Evolutionary conservation across 2,888 invertebrate species (phyloP).

Genomic region (Rhogogaster chlorosoma): DNA sequence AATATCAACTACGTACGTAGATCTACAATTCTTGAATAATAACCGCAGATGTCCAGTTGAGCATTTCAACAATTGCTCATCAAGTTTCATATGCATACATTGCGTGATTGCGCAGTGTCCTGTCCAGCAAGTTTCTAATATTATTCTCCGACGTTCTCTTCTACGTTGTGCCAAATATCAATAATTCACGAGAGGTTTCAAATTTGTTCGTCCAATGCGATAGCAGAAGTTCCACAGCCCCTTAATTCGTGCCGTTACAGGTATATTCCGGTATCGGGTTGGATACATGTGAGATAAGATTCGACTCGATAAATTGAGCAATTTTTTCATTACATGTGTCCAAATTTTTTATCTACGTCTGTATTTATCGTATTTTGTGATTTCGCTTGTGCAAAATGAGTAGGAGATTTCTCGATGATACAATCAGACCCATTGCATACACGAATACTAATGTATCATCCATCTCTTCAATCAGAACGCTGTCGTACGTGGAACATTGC

Average conservation of each 20-base stretch:
- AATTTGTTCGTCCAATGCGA: no score
- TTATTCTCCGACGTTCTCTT: no score
- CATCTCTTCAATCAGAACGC: background rate
- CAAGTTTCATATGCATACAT: background rate
- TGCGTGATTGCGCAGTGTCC: no score
- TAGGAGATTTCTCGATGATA: background rate
- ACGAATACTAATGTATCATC: background rate
- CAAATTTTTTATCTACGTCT: background rate
- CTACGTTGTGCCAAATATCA: no score
- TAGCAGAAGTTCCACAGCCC: no score
- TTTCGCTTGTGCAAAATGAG: background rate
- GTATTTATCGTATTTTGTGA: background rate
- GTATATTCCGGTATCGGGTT: no score
- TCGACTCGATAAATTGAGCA: rapidly evolving
- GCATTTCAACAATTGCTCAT: background rate
- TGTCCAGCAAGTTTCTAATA: no score
- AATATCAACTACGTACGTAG: constrained; percentile 57
- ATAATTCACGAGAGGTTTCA: no score
- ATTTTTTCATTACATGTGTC: background rate
- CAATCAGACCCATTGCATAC: background rate
- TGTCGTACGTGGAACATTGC: constrained; percentile 21
- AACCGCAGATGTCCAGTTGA: background rate
- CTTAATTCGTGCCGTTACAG: no score
- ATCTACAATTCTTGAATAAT: background rate
- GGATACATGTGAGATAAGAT: background rate